Evolutionary conservation across 2,888 invertebrate species (phyloP).

Genomic region (Anodontia alba): DNA sequence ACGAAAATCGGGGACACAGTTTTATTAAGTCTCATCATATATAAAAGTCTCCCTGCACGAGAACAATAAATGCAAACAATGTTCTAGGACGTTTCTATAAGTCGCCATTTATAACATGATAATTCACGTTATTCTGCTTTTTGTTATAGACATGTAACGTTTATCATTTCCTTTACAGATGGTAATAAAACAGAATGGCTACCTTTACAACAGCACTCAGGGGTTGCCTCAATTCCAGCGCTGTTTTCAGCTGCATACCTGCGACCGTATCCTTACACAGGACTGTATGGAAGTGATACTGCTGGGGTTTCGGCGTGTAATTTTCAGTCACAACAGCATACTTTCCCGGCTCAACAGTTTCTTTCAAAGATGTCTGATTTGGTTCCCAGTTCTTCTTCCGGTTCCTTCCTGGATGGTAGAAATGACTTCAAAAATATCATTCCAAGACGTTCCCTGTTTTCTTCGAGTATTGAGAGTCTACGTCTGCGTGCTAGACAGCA

Average conservation of each 20-base stretch:
- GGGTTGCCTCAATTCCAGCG: neutral
- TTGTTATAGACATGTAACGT: no score
- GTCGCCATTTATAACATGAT: no score
- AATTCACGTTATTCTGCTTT: no score
- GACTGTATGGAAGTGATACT: neutral
- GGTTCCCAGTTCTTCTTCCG: neutral
- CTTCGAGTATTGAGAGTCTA: constrained; percentile 90
- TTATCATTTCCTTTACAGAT: no score
- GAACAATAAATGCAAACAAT: no score
- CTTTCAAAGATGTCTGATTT: neutral
- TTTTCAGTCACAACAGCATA: neutral
- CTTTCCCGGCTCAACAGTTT: neutral
- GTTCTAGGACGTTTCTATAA: no score
- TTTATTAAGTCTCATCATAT: no score
- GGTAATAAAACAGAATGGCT: no score
- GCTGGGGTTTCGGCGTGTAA: neutral
- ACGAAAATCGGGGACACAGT: no score
- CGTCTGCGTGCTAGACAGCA: constrained; percentile 74
- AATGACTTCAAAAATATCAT: neutral
- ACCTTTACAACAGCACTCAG: neutral
- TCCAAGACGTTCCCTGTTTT: constrained; percentile 79
- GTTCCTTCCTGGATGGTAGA: neutral
- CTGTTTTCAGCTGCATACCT: neutral
- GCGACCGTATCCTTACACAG: neutral
- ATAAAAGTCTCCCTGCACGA: no score